A percentile compares a stretch with the other conserved stretches of the same genome.
Conservation (phyloP, 2,888 invertebrate species). For the Meteorus colon region DNA sequence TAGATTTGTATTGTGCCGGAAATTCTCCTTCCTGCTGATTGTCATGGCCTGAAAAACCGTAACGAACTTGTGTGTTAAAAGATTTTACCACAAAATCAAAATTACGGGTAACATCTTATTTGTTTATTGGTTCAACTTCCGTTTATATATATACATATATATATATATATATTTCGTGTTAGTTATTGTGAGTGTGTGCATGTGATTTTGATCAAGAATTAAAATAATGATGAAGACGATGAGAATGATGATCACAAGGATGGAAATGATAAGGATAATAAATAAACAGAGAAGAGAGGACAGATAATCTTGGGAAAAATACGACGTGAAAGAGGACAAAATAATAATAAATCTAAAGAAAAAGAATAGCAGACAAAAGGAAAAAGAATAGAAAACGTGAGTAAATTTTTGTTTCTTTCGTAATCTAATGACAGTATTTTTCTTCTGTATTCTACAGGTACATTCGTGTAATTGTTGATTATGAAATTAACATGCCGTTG, state of each 20-base stretch:
- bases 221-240: too few relatives aligned
- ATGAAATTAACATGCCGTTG: too few relatives aligned
- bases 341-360: not conserved
- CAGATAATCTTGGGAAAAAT: not conserved
- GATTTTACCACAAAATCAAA: not conserved
- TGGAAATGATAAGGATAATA: not conserved
- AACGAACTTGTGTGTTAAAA: constrained; percentile 18
- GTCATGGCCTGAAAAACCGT: constrained; percentile 28
- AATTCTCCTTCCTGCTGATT: constrained; percentile 39
- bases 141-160: not conserved
- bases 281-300: not conserved
- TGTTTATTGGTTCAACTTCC: not conserved
- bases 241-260: too few relatives aligned
- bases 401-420: too few relatives aligned
- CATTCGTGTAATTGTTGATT: too few relatives aligned
- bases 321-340: not conserved
- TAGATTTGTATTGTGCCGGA: constrained; percentile 20
- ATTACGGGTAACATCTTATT: not conserved
- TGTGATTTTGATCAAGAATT: not conserved
- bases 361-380: not conserved
- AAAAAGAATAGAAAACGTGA: too few relatives aligned
- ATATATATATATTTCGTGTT: not conserved
- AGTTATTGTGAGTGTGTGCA: not conserved
- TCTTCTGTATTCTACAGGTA: too few relatives aligned
- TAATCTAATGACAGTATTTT: too few relatives aligned